Evolutionary conservation across 2,113 vertebrate species (phyloP).

Genomic region (Erythrocercus mccallii): DNA sequence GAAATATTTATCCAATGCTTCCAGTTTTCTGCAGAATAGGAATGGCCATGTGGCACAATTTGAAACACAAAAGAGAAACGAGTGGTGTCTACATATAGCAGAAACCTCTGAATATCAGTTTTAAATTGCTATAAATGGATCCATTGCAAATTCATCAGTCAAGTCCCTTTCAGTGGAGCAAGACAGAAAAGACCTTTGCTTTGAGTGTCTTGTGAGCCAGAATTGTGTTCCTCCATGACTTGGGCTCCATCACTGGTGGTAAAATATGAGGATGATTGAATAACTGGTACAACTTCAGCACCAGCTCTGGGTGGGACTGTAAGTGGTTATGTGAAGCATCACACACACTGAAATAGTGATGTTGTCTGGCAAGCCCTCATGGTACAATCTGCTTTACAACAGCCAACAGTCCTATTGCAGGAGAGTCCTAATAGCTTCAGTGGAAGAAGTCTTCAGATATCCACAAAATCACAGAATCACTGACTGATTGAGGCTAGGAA

Average conservation of each 20-base stretch:
- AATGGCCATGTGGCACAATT: neutral
- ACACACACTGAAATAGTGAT: neutral
- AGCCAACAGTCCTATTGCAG: neutral
- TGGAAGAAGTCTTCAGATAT: neutral
- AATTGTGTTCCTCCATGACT: neutral
- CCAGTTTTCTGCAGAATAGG: neutral
- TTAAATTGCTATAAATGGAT: neutral
- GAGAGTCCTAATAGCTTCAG: neutral
- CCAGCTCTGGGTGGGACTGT: neutral
- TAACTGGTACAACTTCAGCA: neutral
- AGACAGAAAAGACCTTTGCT: neutral
- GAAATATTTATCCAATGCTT: neutral
- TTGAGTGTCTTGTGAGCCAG: too few relatives aligned
- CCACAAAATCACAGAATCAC: neutral
- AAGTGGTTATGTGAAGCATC: neutral
- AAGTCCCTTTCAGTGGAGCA: neutral
- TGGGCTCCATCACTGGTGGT: neutral
- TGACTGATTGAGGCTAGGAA: neutral
- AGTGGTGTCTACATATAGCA: neutral
- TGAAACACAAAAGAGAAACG: neutral
- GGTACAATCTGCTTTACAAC: neutral
- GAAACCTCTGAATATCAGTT: neutral
- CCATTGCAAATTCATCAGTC: neutral
- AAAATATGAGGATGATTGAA: neutral
- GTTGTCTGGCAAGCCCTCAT: neutral